phyloP scores from a whole-genome alignment of 2,113 vertebrate genomes.

The Arenaria interpres region DNA sequence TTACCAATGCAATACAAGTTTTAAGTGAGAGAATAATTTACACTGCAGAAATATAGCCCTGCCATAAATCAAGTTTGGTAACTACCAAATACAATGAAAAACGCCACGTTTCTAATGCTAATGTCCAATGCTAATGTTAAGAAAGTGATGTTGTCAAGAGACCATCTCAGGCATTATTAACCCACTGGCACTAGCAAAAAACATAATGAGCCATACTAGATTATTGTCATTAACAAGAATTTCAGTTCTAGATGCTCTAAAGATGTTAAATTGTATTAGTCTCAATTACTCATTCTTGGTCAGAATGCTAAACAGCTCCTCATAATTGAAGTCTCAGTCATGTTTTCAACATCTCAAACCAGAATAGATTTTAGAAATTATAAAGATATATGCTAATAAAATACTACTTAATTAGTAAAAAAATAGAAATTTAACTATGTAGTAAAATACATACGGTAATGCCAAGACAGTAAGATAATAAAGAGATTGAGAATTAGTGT shows the following conservation, averaged over 20 bases:
- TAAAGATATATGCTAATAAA: slow-evolving; percentile 40
- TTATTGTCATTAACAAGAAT: slow-evolving; percentile 44
- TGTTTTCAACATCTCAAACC: background rate
- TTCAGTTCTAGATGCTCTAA: slow-evolving; percentile 31
- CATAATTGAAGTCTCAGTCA: background rate
- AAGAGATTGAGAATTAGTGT: background rate
- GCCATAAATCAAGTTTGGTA: slow-evolving; percentile 43
- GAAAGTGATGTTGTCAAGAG: background rate
- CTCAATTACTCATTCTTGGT: slow-evolving; percentile 2
- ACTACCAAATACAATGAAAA: slow-evolving; percentile 56
- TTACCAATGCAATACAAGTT: slow-evolving; percentile 15
- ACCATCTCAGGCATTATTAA: slow-evolving; percentile 27
- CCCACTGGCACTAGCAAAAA: background rate
- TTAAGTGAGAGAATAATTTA: slow-evolving; percentile 24
- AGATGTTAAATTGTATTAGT: slow-evolving; percentile 22
- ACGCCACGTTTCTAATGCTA: background rate
- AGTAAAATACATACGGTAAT: background rate
- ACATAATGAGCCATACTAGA: slow-evolving; percentile 32
- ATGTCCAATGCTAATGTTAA: background rate
- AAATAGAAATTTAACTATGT: background rate
- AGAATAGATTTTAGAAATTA: background rate
- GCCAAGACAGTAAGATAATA: background rate
- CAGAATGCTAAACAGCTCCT: background rate
- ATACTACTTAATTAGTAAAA: slow-evolving; percentile 7
- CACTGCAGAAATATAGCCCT: background rate